Conservation (phyloP, 2,797 vertebrate genomes). For the Scyliorhinus canicula region DNA sequence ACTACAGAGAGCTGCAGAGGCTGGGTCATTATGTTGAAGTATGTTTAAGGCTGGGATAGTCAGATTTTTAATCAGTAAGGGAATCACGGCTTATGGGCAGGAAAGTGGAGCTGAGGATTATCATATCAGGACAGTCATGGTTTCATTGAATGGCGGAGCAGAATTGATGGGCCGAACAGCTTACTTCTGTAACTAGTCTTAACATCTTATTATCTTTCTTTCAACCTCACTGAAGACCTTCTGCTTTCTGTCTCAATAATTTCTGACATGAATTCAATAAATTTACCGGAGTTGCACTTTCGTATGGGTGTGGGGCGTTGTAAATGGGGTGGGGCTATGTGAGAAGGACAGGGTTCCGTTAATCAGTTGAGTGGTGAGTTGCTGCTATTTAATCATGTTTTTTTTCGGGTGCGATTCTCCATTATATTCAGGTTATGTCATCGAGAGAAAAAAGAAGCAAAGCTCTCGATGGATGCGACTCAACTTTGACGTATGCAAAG, state of each 20-base stretch:
- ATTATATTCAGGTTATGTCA: conserved; percentile 74
- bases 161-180: too few relatives aligned
- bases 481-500: conserved; percentile 95
- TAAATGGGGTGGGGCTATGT: neutral
- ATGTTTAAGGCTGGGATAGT: too few relatives aligned
- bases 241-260: neutral
- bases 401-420: neutral
- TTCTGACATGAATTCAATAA: neutral
- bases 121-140: too few relatives aligned
- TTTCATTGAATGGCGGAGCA: too few relatives aligned
- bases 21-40: too few relatives aligned
- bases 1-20: too few relatives aligned
- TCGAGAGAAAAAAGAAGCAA: conserved; percentile 98
- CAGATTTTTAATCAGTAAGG: too few relatives aligned
- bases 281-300: neutral
- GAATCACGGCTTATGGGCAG: too few relatives aligned
- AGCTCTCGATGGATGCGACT: conserved; percentile 98
- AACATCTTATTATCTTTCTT: neutral
- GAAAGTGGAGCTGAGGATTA: too few relatives aligned
- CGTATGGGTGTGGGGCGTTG: neutral
- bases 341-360: neutral
- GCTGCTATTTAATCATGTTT: neutral
- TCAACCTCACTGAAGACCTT: neutral
- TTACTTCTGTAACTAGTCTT: too few relatives aligned
- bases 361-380: neutral